Conservation (phyloP, 1,140 invertebrate species). For the Manduca sexta region DNA sequence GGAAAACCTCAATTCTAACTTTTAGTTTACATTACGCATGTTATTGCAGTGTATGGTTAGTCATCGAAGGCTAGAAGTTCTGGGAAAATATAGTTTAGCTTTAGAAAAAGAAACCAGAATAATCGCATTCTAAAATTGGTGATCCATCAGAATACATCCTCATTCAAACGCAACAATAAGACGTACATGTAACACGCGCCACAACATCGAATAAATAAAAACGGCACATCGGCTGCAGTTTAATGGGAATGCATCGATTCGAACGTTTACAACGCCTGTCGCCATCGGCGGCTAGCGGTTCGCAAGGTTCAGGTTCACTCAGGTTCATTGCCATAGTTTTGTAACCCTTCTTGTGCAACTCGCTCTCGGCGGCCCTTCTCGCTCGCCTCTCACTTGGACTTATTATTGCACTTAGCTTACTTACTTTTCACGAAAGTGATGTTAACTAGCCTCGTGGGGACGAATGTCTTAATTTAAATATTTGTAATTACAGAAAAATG, state of each 20-base stretch:
- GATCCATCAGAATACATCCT: too few species aligned
- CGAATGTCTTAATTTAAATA: too few species aligned
- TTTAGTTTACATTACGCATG: too few species aligned
- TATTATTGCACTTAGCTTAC: conserved; percentile 34
- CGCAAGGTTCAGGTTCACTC: conserved; percentile 69
- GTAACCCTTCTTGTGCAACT: conserved; percentile 74
- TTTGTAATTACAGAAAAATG: too few species aligned
- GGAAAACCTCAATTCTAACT: too few species aligned
- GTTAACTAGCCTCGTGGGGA: neutral
- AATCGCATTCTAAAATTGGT: too few species aligned
- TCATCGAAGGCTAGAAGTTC: too few species aligned
- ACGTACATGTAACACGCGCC: neutral
- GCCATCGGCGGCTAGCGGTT: conserved; percentile 59
- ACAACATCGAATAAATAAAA: conserved; percentile 9
- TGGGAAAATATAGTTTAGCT: too few species aligned
- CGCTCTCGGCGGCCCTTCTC: conserved; percentile 59
- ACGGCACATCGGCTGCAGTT: conserved; percentile 2
- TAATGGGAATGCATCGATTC: conserved; percentile 1
- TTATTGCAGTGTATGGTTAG: too few species aligned
- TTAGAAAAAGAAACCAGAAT: too few species aligned
- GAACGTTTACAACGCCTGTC: conserved; percentile 26
- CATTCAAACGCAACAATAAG: too few species aligned
- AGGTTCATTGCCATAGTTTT: conserved; percentile 74
- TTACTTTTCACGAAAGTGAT: conserved; percentile 18
- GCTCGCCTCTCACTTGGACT: conserved; percentile 55